These are phyloP conservation scores for Vanessa tameamea DNA, from an alignment of 1,140 invertebrate genomes.

Conservation along the genomic window DNA sequence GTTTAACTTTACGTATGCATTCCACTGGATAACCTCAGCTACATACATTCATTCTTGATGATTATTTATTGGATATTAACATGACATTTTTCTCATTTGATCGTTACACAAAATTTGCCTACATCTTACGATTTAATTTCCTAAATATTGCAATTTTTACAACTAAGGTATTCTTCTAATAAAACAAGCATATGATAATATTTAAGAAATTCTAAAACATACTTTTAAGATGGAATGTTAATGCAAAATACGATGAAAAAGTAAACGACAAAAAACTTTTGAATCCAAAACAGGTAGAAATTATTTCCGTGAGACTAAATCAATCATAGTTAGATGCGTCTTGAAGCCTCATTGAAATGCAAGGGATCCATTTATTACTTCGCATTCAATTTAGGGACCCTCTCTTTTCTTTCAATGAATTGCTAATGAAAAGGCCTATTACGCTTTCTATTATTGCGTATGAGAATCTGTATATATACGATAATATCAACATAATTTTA, in stretches of 20 bases:
- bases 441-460: conserved; percentile 24
- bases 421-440: conserved; percentile 42
- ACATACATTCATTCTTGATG: too few relatives aligned
- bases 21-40: too few relatives aligned
- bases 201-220: neutral
- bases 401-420: conserved; percentile 42
- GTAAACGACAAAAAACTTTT: conserved; percentile 32
- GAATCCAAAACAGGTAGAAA: conserved; percentile 66
- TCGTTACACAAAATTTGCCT: too few relatives aligned
- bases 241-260: conserved; percentile 22
- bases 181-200: neutral
- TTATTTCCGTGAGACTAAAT: conserved; percentile 65
- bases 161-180: too few relatives aligned
- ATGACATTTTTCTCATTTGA: too few relatives aligned
- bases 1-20: too few relatives aligned
- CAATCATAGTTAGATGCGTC: conserved; percentile 62
- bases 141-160: too few relatives aligned
- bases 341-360: conserved; percentile 70
- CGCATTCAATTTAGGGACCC: conserved; percentile 59
- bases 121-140: too few relatives aligned
- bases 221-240: neutral
- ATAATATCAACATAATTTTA: neutral
- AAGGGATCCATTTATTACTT: conserved; percentile 61
- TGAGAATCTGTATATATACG: conserved; percentile 5
- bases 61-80: too few relatives aligned